Evolutionary conservation across 2,113 vertebrate genomes (phyloP).

Genomic region (Uria aalge): DNA sequence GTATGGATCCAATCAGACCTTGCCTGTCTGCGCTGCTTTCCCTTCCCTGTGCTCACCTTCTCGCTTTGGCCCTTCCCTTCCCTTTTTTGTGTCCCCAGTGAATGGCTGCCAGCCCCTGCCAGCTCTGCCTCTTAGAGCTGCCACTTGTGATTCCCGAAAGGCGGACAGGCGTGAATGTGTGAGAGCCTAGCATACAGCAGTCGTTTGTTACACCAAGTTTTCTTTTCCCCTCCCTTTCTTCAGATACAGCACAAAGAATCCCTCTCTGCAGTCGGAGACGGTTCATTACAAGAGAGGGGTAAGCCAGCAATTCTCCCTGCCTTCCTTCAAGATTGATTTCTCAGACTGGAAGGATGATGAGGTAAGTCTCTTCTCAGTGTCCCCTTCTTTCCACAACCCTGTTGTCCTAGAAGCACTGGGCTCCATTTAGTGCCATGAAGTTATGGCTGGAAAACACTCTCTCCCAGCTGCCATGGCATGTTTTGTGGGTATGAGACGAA

Average conservation of each 20-base stretch:
- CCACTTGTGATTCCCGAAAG: background rate
- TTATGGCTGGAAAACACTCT: background rate
- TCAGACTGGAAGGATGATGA: slow-evolving; percentile 97
- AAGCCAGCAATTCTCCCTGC: slow-evolving; percentile 96
- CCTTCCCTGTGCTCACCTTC: slow-evolving; percentile 31
- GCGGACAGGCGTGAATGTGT: background rate
- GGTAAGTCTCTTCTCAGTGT: slow-evolving; percentile 70
- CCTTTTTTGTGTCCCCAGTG: background rate
- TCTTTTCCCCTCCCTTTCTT: background rate
- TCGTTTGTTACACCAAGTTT: background rate
- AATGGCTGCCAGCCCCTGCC: slow-evolving; percentile 6
- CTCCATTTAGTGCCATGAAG: background rate
- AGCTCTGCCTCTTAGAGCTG: slow-evolving; percentile 43
- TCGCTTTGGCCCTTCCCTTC: slow-evolving; percentile 18
- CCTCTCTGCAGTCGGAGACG: slow-evolving; percentile 88
- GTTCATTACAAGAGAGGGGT: slow-evolving; percentile 95
- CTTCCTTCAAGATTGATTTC: slow-evolving; percentile 96
- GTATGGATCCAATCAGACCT: background rate
- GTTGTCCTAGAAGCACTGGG: background rate
- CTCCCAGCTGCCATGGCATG: background rate
- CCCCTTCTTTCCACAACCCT: background rate
- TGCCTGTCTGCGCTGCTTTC: slow-evolving; percentile 41
- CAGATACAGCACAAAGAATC: slow-evolving; percentile 92
- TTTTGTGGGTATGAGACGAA: background rate
- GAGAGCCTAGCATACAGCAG: background rate